phyloP scores from a whole-genome alignment of 2,888 invertebrate species.

The Cheilosia variabilis region DNA sequence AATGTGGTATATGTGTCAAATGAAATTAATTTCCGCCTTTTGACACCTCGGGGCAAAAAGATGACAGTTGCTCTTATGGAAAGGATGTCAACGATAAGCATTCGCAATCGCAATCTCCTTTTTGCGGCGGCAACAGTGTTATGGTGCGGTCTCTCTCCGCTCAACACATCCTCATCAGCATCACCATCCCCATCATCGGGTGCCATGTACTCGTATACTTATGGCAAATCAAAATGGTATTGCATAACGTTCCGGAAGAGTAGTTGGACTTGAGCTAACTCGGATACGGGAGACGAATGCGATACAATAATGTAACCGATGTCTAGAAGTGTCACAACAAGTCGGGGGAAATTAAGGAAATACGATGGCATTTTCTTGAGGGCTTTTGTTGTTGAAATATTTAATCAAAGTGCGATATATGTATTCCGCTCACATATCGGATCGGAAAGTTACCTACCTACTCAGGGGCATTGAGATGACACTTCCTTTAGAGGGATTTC shows the following conservation, averaged over 20 bases:
- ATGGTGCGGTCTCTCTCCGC: neutral
- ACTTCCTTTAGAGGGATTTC: neutral
- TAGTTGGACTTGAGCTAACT: conserved; percentile 49
- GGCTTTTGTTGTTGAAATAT: conserved; percentile 56
- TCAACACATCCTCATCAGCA: neutral
- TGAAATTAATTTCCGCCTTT: conserved; percentile 73
- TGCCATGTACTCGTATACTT: conserved; percentile 21
- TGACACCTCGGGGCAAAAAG: conserved; percentile 61
- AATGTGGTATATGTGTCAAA: conserved; percentile 72
- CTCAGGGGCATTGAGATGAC: neutral
- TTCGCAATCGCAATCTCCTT: conserved; percentile 71
- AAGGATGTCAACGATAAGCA: conserved; percentile 70
- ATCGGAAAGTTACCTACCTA: conserved; percentile 16
- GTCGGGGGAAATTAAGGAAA: conserved; percentile 68
- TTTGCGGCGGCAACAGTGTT: conserved; percentile 18
- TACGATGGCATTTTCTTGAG: conserved; percentile 48
- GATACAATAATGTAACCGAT: conserved; percentile 47
- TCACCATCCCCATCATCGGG: conserved; percentile 38
- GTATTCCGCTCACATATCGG: conserved; percentile 30
- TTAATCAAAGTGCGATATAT: conserved; percentile 37
- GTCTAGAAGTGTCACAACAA: conserved; percentile 68
- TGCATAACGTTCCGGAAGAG: conserved; percentile 70
- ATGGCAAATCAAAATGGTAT: conserved; percentile 70
- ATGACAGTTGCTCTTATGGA: conserved; percentile 60
- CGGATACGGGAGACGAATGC: conserved; percentile 20